Percentiles rank a stretch among this genome's conserved stretches.
phyloP scores from a whole-genome alignment of 2,797 vertebrate genomes.

The Rhinatrema bivittatum region DNA sequence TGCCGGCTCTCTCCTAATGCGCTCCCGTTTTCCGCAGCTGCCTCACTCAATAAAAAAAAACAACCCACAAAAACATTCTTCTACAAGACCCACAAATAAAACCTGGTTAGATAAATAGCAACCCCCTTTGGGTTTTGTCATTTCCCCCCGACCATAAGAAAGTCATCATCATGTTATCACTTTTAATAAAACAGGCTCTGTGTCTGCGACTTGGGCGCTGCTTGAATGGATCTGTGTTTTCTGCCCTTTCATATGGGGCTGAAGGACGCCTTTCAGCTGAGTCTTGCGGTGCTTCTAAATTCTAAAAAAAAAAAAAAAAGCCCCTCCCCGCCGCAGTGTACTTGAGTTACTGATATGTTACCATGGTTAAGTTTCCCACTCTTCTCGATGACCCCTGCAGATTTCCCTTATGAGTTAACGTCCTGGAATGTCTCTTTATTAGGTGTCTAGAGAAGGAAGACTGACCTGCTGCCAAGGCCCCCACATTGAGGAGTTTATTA shows the following conservation, averaged over 20 bases:
- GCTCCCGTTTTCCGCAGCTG: too few relatives aligned
- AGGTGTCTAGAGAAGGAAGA: slow-evolving; percentile 60
- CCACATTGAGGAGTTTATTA: slow-evolving; percentile 69
- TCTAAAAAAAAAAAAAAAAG: background rate
- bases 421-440: slow-evolving; percentile 71
- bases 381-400: slow-evolving; percentile 50
- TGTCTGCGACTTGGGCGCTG: slow-evolving; percentile 1
- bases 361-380: slow-evolving; percentile 54
- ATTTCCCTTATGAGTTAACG: slow-evolving; percentile 62
- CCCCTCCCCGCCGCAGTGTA: slow-evolving; percentile 8
- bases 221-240: background rate
- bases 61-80: too few relatives aligned
- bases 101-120: too few relatives aligned
- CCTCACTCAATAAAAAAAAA: too few relatives aligned
- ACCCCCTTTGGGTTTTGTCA: too few relatives aligned
- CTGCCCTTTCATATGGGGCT: too few relatives aligned
- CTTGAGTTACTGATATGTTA: slow-evolving; percentile 32
- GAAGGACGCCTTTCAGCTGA: slow-evolving; percentile 1
- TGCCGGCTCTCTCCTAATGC: too few relatives aligned
- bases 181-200: slow-evolving; percentile 2
- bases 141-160: background rate
- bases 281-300: background rate
- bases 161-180: slow-evolving; percentile 1
- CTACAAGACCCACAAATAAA: too few relatives aligned
- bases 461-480: slow-evolving; percentile 62